phyloP scores from a whole-genome alignment of 2,888 invertebrate species.

The Nasonovia ribisnigri region DNA sequence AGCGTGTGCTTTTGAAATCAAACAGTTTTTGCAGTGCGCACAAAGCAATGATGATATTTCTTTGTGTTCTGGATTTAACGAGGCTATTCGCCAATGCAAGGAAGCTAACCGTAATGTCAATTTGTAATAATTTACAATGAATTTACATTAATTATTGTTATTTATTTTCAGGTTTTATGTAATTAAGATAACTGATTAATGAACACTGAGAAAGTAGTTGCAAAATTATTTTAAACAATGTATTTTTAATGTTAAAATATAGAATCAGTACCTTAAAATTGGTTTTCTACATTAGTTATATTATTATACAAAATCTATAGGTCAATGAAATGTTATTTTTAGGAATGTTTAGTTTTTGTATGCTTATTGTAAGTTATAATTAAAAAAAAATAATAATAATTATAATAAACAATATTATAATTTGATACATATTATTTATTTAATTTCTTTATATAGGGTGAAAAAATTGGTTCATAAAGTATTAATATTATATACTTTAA shows the following conservation, averaged over 20 bases:
- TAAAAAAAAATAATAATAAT: neutral
- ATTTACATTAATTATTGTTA: neutral
- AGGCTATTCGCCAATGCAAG: conserved; percentile 96
- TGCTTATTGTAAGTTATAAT: neutral
- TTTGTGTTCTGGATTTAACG: conserved; percentile 97
- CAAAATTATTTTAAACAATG: conserved; percentile 6
- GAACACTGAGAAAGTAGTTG: neutral
- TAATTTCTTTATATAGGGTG: neutral
- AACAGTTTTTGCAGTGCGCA: conserved; percentile 96
- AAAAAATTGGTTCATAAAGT: neutral
- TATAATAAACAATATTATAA: conserved; percentile 5
- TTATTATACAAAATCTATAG: neutral
- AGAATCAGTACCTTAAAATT: neutral
- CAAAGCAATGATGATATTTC: conserved; percentile 89
- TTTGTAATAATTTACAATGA: neutral
- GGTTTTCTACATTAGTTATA: neutral
- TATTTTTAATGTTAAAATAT: neutral
- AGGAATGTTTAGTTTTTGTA: neutral
- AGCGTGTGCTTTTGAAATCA: conserved; percentile 94
- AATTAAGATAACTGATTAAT: neutral
- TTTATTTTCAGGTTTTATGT: conserved; percentile 57
- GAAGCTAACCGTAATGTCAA: conserved; percentile 78
- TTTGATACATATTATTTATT: neutral
- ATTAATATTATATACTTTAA: neutral
- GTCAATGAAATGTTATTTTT: neutral